Evolutionary conservation across 1,140 invertebrate species (phyloP), one percentile per base, ranked within the genome.

Genomic region (Arctopsyche grandis): DNA sequence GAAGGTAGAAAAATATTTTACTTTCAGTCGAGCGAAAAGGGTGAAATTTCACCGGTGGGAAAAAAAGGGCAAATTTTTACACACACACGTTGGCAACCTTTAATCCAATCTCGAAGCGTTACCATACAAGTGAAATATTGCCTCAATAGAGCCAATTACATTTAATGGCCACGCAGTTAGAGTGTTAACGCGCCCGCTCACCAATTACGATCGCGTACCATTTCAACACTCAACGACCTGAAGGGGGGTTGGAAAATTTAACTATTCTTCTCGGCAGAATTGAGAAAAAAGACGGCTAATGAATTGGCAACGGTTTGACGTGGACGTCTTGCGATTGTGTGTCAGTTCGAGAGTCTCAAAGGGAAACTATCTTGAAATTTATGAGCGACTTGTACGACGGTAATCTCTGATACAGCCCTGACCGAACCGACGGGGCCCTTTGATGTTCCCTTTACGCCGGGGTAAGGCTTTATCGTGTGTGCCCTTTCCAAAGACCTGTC

Each of bases 101-200:
- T 60, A 60, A 60, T 60, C 56, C 56, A 60, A 60, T 60, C 56
- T 60, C 56, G n/a, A 60, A 73, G 12, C 46, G 22, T 48, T n/a
- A 75, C 75, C 19, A 69, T 77, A 21, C 63, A 80, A 56, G 43
- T 80, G 77, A 81, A 81, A 81, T 81, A 81, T 81, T 71, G 76
- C 74, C 73, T 70, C 71, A 78, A 81, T 78, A 52, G 79, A 80
- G 69, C 46, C 77, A 81, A 81, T 81, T 81, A 81, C 77, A 78
- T 78, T 81, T 81, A 76, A 81, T 70, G 70, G 69, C 75, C 24
- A 38, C 16, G 43, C 56, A 73, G 75, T 66, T 66, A 44, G 69
- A 14, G 71, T 74, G 71, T 29, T 26, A 58, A 29, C 24, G 48
- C 26, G 44, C 21, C 29, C 29, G 29, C 29, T 10, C 56, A 63